These are phyloP conservation scores for Episyrphus balteatus DNA, from an alignment of 1,140 invertebrate species.

Conservation along the genomic window DNA sequence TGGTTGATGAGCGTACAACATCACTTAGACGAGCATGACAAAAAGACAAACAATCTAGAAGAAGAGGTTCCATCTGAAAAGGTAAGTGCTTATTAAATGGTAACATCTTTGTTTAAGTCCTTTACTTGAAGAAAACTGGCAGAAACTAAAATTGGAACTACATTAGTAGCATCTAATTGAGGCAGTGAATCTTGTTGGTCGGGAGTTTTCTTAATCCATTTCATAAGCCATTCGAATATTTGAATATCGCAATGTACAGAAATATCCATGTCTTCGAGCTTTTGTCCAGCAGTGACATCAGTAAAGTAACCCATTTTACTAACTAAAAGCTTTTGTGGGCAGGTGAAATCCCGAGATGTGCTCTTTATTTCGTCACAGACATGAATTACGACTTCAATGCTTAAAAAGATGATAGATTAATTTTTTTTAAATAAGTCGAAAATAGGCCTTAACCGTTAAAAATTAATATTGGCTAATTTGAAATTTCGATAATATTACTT, in stretches of 20 bases:
- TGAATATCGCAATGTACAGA: slow-evolving; percentile 90
- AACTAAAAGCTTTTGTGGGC: slow-evolving; percentile 71
- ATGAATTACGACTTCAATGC: slow-evolving; percentile 74
- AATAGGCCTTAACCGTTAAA: no score
- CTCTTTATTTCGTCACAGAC: slow-evolving; percentile 81
- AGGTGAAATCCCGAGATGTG: slow-evolving; percentile 76
- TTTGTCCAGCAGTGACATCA: slow-evolving; percentile 72
- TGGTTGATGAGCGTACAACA: slow-evolving; percentile 63
- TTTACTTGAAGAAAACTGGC: slow-evolving; percentile 71
- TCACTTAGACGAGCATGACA: slow-evolving; percentile 70
- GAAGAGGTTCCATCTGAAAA: slow-evolving; percentile 71
- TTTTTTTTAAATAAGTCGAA: no score
- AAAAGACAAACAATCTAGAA: slow-evolving; percentile 69
- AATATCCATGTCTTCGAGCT: slow-evolving; percentile 89
- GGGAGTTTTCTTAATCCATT: slow-evolving; percentile 73
- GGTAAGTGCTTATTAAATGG: not conserved
- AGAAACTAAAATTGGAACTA: slow-evolving; percentile 83
- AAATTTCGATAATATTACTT: no score
- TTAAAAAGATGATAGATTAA: slow-evolving; percentile 34
- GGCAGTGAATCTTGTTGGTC: slow-evolving; percentile 37
- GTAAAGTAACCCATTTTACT: slow-evolving; percentile 92
- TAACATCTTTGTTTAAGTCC: not conserved
- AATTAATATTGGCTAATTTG: no score
- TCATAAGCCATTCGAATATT: slow-evolving; percentile 94
- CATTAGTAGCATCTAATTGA: slow-evolving; percentile 68